phyloP scores from a whole-genome alignment of 1,140 invertebrate genomes.

The Zaprionus lachaisei region DNA sequence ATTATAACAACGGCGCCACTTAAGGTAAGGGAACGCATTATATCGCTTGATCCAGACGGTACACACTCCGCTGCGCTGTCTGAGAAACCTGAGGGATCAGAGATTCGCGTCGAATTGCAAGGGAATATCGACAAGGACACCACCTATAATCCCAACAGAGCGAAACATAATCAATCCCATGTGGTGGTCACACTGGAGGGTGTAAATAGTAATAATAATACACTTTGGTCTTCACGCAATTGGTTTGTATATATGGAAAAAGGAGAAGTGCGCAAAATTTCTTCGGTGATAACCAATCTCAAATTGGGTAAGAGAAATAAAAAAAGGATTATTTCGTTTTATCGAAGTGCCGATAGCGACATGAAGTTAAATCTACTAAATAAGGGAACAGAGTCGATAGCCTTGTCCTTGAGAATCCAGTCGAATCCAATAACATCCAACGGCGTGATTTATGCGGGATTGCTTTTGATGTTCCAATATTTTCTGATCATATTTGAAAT shows the following conservation, averaged over 20 bases:
- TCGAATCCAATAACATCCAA: not conserved
- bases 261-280: not conserved
- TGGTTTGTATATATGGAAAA: conserved; percentile 11
- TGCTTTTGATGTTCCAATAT: conserved; percentile 90
- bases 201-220: not conserved
- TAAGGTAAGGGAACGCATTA: not conserved
- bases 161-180: not conserved
- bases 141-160: not conserved
- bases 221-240: not conserved
- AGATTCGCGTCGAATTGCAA: not conserved
- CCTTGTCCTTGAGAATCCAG: conserved; percentile 18
- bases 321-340: too few species aligned
- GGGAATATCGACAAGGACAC: conserved; percentile 14
- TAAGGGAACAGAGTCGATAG: not conserved
- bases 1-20: conserved; percentile 10
- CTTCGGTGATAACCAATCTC: not conserved
- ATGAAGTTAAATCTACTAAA: not conserved
- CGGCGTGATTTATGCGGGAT: conserved; percentile 88
- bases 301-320: not conserved
- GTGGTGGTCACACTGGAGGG: not conserved
- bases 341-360: not conserved
- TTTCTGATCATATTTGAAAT: conserved; percentile 93
- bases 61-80: not conserved
- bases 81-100: not conserved
- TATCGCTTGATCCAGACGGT: not conserved